Evolutionary conservation across 1,140 invertebrate species (phyloP).

Genomic region (Calliphora vicina): DNA sequence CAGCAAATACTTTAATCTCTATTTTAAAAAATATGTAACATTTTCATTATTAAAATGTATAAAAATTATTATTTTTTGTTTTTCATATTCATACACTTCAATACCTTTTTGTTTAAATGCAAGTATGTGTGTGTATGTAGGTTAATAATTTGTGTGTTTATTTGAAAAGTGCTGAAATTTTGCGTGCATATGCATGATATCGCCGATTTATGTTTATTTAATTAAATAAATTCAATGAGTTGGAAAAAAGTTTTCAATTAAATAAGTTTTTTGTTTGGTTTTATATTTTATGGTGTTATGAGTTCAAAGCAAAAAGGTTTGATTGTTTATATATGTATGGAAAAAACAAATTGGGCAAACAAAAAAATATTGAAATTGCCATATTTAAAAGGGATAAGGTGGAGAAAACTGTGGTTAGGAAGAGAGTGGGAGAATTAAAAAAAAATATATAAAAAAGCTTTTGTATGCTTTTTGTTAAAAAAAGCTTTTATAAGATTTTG

Average conservation of each 20-base stretch:
- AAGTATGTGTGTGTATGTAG: neutral
- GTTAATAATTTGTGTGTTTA: too few relatives aligned
- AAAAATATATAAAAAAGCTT: too few relatives aligned
- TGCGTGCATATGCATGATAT: neutral
- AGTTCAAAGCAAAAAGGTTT: too few relatives aligned
- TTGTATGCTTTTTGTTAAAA: too few relatives aligned
- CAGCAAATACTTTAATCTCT: neutral
- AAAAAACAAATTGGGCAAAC: too few relatives aligned
- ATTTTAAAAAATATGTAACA: neutral
- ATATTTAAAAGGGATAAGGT: too few relatives aligned
- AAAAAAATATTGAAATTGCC: too few relatives aligned
- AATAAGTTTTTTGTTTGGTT: neutral
- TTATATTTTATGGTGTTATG: too few relatives aligned
- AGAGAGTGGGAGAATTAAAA: too few relatives aligned
- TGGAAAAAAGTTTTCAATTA: neutral
- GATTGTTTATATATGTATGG: too few relatives aligned
- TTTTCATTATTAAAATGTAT: neutral
- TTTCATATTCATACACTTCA: neutral
- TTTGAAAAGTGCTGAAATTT: neutral
- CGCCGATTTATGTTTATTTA: neutral
- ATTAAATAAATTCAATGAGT: constrained; percentile 15
- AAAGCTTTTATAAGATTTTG: too few relatives aligned
- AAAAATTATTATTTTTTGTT: neutral
- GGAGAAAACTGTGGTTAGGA: too few relatives aligned
- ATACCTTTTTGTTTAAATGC: neutral